A percentile compares a stretch with the other conserved stretches of the same genome.
Conservation (phyloP, 2,888 invertebrate species). For the Cyaniris semiargus region DNA sequence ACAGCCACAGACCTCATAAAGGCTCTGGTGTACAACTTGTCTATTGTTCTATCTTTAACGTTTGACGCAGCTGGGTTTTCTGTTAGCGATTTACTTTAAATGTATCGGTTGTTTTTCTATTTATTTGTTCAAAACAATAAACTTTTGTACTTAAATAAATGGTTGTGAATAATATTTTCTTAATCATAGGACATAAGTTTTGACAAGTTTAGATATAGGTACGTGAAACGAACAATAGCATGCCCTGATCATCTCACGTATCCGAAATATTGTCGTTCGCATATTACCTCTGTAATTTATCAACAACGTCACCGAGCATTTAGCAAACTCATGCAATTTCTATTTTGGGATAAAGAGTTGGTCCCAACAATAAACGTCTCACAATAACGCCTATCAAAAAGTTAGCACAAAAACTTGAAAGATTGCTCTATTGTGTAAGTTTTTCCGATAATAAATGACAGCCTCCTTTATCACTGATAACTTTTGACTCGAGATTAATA, state of each 20-base stretch:
- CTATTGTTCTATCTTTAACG: constrained; percentile 12
- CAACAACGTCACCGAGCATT: constrained; percentile 5
- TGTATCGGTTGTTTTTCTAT: background rate
- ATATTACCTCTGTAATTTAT: constrained; percentile 13
- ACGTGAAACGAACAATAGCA: background rate
- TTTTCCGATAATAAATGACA: constrained; percentile 30
- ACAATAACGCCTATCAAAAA: constrained; percentile 32
- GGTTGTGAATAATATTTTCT: background rate
- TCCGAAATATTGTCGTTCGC: background rate
- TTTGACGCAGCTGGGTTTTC: background rate
- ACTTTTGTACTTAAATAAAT: background rate
- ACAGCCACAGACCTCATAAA: constrained; percentile 17
- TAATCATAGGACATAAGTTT: background rate
- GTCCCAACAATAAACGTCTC: constrained; percentile 27
- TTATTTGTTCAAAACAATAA: background rate
- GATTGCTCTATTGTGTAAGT: constrained; percentile 31
- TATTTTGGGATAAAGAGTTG: constrained; percentile 28
- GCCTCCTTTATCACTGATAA: constrained; percentile 27
- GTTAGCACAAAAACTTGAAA: constrained; percentile 30
- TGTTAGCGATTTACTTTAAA: background rate
- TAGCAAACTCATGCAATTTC: constrained; percentile 25
- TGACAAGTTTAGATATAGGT: background rate
- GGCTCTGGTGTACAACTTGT: background rate
- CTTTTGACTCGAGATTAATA: constrained; percentile 26
- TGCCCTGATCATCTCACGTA: background rate